A percentile compares a stretch with the other conserved stretches of the same genome.
Conservation (phyloP, 2,113 vertebrate genomes). For the Phalacrocorax carbo region DNA sequence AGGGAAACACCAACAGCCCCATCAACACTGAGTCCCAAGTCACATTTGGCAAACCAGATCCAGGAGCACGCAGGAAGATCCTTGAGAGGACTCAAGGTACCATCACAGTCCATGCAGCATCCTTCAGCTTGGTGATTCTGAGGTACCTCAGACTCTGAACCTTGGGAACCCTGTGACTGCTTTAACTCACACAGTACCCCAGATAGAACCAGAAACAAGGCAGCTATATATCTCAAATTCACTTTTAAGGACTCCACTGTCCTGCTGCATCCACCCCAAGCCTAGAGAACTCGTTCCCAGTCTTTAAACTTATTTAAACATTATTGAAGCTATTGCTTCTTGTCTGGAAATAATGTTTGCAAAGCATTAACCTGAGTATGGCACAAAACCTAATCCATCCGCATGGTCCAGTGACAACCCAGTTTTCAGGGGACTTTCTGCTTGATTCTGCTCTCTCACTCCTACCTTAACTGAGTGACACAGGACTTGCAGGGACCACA, state of each 20-base stretch:
- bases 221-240: neutral
- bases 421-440: neutral
- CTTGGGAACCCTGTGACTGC: neutral
- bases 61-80: neutral
- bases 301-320: neutral
- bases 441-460: neutral
- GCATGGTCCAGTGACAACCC: neutral
- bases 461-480: neutral
- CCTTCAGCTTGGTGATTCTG: neutral
- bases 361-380: neutral
- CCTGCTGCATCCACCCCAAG: neutral
- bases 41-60: neutral
- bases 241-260: neutral
- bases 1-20: neutral
- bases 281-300: neutral
- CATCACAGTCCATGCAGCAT: neutral
- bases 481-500: neutral
- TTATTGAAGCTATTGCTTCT: fast-evolving
- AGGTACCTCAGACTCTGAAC: neutral
- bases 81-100: fast-evolving
- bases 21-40: neutral
- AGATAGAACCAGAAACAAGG: neutral
- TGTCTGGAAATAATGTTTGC: neutral
- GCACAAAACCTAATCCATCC: neutral
- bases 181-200: neutral